Evolutionary conservation across 2,113 vertebrate species (phyloP).

Genomic region (Aramus guarauna): DNA sequence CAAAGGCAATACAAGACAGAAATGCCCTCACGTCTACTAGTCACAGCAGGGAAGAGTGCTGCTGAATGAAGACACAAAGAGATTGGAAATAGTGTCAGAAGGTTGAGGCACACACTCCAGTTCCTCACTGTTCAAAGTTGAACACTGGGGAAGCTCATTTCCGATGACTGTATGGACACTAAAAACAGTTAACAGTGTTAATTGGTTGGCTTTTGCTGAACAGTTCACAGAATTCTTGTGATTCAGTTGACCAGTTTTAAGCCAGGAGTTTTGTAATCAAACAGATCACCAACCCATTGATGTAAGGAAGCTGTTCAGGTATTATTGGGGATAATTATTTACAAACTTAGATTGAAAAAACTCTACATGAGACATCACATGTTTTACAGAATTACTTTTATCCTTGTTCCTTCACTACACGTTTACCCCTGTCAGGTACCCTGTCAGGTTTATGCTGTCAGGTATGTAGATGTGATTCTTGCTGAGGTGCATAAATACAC

Average conservation of each 20-base stretch:
- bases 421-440: neutral
- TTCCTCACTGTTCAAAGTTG: neutral
- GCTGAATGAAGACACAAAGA: constrained; percentile 45
- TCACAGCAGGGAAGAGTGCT: constrained; percentile 49
- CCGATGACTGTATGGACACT: neutral
- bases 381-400: neutral
- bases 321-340: neutral
- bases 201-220: neutral
- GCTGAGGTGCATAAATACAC: neutral
- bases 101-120: neutral
- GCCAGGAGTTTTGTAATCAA: neutral
- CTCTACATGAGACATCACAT: neutral
- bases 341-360: neutral
- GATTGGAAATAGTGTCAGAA: neutral
- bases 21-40: constrained; percentile 60
- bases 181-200: neutral
- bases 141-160: neutral
- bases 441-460: neutral
- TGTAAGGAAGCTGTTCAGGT: neutral
- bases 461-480: neutral
- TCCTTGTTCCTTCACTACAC: neutral
- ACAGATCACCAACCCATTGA: neutral
- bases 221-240: neutral
- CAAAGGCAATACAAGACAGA: constrained; percentile 64
- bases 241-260: neutral